phyloP scores from a whole-genome alignment of 2,888 invertebrate species.

The Hymenopus coronatus region DNA sequence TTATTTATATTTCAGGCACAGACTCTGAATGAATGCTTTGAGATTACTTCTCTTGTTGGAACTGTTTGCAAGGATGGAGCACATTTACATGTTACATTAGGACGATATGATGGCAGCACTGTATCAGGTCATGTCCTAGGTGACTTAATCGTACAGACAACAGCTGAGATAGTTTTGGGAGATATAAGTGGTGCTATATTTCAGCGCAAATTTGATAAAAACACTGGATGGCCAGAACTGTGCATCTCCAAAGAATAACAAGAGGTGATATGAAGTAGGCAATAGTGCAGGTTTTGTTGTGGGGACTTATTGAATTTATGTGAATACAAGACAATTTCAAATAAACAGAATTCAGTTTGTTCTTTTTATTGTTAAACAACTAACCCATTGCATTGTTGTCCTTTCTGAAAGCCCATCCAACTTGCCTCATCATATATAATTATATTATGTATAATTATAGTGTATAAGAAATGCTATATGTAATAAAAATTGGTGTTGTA shows the following conservation, averaged over 20 bases:
- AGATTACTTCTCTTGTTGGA: conserved; percentile 47
- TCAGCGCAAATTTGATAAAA: conserved; percentile 31
- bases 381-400: too few relatives aligned
- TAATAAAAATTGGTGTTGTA: too few relatives aligned
- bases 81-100: conserved; percentile 46
- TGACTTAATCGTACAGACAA: conserved; percentile 45
- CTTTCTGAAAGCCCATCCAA: too few relatives aligned
- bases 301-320: too few relatives aligned
- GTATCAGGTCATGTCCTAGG: conserved; percentile 47
- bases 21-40: conserved; percentile 41
- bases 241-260: neutral
- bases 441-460: too few relatives aligned
- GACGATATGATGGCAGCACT: conserved; percentile 43
- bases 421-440: too few relatives aligned
- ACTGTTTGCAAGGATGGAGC: conserved; percentile 43
- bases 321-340: too few relatives aligned
- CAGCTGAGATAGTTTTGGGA: conserved; percentile 45
- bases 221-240: conserved; percentile 33
- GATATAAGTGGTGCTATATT: conserved; percentile 31
- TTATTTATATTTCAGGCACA: conserved; percentile 33
- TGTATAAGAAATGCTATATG: too few relatives aligned
- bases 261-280: neutral
- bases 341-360: too few relatives aligned
- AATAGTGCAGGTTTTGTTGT: too few relatives aligned
- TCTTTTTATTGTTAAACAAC: too few relatives aligned